These are phyloP conservation scores for Drosophila gunungcola DNA, from an alignment of 1,140 invertebrate genomes.

Conservation along the genomic window DNA sequence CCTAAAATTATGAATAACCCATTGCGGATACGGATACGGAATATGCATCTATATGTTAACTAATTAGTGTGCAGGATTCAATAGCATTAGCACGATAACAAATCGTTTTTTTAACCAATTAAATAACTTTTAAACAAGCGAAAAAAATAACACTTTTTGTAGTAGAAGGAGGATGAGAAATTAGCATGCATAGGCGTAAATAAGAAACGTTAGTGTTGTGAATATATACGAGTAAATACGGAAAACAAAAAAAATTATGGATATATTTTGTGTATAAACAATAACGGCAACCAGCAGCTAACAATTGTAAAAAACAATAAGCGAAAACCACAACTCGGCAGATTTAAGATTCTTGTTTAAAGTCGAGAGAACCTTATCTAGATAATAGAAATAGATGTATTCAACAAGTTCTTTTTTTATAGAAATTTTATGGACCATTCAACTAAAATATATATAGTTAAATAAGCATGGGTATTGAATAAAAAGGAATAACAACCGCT, in stretches of 20 bases:
- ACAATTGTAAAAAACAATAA: constrained; percentile 45
- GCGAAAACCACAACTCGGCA: constrained; percentile 15
- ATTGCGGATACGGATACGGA: constrained; percentile 31
- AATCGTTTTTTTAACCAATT: constrained; percentile 47
- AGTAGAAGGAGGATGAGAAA: constrained; percentile 12
- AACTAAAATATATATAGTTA: constrained; percentile 52
- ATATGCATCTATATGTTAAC: constrained; percentile 65
- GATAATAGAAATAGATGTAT: constrained; percentile 31
- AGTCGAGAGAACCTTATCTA: constrained; percentile 14
- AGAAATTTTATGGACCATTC: constrained; percentile 80
- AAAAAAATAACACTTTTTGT: constrained; percentile 43
- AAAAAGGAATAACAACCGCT: constrained; percentile 2
- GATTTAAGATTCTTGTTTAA: constrained; percentile 24
- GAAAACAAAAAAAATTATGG: constrained; percentile 18
- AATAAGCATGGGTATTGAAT: constrained; percentile 49
- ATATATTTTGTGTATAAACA: constrained; percentile 56
- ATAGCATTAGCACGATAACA: constrained; percentile 25
- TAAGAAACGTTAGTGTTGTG: constrained; percentile 81
- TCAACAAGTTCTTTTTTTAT: constrained; percentile 53
- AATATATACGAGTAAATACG: constrained; percentile 66
- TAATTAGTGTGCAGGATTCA: constrained; percentile 60
- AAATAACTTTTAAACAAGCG: constrained; percentile 42
- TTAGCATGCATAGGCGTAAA: constrained; percentile 51
- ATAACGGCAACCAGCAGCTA: constrained; percentile 46
- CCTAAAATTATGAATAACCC: constrained; percentile 55